Percentiles rank a stretch among this genome's conserved stretches.
These are phyloP conservation scores for Chondrilla cf. caribensis DNA, from an alignment of 37 sponge, comb jelly and placozoan species.

Conservation along the genomic window DNA sequence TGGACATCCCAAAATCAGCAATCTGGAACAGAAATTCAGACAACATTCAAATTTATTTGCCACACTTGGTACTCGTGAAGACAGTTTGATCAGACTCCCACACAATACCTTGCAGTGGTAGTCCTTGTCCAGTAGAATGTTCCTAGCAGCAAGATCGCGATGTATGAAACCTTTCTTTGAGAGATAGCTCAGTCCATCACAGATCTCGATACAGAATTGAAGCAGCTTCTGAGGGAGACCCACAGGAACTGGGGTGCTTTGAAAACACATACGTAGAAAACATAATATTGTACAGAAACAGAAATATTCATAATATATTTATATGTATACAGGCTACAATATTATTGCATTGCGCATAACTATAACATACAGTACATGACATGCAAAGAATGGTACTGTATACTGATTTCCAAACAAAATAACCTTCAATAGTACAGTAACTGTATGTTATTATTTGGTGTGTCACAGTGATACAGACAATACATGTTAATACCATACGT, in stretches of 20 bases:
- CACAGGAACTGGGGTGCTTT: background rate
- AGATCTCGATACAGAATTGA: background rate
- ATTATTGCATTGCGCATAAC: background rate
- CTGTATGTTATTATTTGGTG: too few relatives aligned
- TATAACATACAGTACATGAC: background rate
- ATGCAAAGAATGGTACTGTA: background rate
- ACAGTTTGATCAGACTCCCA: background rate
- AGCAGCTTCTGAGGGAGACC: too few relatives aligned
- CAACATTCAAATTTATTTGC: too few relatives aligned
- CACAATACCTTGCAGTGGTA: conserved; percentile 16
- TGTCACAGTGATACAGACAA: too few relatives aligned
- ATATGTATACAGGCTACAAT: too few relatives aligned
- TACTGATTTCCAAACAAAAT: too few relatives aligned
- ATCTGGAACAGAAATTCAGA: background rate
- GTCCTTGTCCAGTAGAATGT: conserved; percentile 18
- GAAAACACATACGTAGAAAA: background rate
- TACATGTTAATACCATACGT: too few relatives aligned
- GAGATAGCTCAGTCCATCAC: conserved; percentile 1
- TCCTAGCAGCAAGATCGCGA: conserved; percentile 25
- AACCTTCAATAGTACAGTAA: too few relatives aligned
- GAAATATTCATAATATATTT: too few relatives aligned
- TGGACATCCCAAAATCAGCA: conserved; percentile 23
- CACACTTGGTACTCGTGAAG: too few relatives aligned
- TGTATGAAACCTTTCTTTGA: conserved; percentile 1
- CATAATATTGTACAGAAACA: too few relatives aligned